Conservation (phyloP, 2,888 invertebrate genomes). For the Tanytarsus gracilentus region DNA sequence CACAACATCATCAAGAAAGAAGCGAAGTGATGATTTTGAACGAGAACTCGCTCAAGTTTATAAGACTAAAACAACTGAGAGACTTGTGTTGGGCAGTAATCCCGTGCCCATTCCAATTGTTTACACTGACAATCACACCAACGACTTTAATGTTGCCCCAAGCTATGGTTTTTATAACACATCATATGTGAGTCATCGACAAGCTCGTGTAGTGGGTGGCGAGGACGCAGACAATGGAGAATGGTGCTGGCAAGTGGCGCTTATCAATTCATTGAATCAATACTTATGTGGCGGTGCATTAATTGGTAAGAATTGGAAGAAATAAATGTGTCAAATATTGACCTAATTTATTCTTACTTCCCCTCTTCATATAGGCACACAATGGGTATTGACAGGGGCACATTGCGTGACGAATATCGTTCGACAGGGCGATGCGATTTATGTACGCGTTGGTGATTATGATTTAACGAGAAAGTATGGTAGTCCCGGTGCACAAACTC, state of each 20-base stretch:
- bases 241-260: constrained; percentile 93
- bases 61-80: constrained; percentile 38
- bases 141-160: not conserved
- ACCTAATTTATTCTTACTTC: not conserved
- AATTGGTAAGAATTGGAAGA: constrained; percentile 47
- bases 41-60: constrained; percentile 8
- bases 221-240: constrained; percentile 85
- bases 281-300: constrained; percentile 88
- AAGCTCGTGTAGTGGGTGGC: constrained; percentile 71
- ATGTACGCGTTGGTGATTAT: constrained; percentile 86
- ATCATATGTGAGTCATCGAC: not conserved
- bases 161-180: not conserved
- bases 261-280: constrained; percentile 87
- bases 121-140: constrained; percentile 7
- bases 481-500: constrained; percentile 82
- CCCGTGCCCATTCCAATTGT: constrained; percentile 42
- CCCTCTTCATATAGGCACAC: constrained; percentile 49
- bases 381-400: constrained; percentile 89
- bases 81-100: constrained; percentile 40
- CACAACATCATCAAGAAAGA: not conserved
- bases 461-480: constrained; percentile 85
- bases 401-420: constrained; percentile 92
- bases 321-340: not conserved
- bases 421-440: constrained; percentile 87
- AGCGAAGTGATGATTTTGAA: constrained; percentile 6